Evolutionary conservation across 23 tunicate genomes (phyloP), one percentile per base, ranked within the genome.

Genomic region (Aplidium turbinatum): DNA sequence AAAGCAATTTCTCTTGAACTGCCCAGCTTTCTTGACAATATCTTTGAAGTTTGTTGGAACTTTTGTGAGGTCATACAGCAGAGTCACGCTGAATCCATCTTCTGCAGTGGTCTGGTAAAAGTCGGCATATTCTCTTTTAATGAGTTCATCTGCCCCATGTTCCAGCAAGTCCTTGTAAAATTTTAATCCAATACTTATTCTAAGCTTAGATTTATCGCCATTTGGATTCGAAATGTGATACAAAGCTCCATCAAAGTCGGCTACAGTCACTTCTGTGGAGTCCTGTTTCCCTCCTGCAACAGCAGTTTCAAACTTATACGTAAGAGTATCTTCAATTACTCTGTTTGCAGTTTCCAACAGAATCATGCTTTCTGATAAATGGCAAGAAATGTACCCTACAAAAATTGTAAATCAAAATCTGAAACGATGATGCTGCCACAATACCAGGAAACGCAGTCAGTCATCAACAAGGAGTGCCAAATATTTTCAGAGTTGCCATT

Each of bases 231-330:
- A 80, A 28, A 95, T 20, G 39, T 95, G 99, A 64, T 95, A 95
- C 24, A 85, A 30, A 33, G 70, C 95, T 16, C 99, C 99, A 75
- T 95, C 99, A 69, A 88, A 95, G 60, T 95, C 99, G 31, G 90
- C 92, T 27, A 95, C 61, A 9, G 79, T 78, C 1, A 94, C 57
- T 47, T 95, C 92, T 6, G 81, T 81, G 1, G 91, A 70, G 33
- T 95, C 99, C 2, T 81, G 95, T 52, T 95, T 95, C 0, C 92
- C 86, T 40, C 95, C 95, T n/a, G 78, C 79, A 3, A 58, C 53
- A 0, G 92, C 99, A 16, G 82, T 66, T 47, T 95, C 96, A 75
- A 95, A 95, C 53, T 95, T 90, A 48, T 88, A 83, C 29, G 58
- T 83, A 4, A 95, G 54, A 5, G 96, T 90, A 38, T 88, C 96